Percentiles rank a stretch among this genome's conserved stretches.
These are phyloP conservation scores for Hycleus phaleratus DNA, from an alignment of 1,140 invertebrate species.

Conservation along the genomic window DNA sequence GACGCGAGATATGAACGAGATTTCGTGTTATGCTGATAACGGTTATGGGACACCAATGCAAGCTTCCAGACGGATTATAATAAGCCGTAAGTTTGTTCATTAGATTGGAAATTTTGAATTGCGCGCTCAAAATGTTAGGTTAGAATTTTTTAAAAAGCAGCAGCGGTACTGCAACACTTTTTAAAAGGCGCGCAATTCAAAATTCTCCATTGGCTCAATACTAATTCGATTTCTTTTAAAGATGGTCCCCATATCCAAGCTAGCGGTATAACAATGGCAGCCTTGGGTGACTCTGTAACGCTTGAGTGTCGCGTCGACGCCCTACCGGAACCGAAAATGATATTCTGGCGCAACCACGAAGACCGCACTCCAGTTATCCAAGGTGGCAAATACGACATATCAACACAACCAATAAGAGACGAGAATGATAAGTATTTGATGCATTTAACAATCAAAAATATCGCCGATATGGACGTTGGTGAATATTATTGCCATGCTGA, in stretches of 20 bases:
- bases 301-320: conserved; percentile 69
- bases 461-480: conserved; percentile 60
- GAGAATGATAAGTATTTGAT: conserved; percentile 59
- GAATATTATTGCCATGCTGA: conserved; percentile 76
- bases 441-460: conserved; percentile 61
- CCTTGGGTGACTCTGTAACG: conserved; percentile 60
- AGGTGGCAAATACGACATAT: conserved; percentile 63
- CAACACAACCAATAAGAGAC: conserved; percentile 47
- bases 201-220: background rate
- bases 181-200: background rate
- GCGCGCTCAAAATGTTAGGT: too few species aligned
- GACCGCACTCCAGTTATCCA: conserved; percentile 63
- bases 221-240: conserved; percentile 32
- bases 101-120: too few species aligned
- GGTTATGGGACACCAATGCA: conserved; percentile 78
- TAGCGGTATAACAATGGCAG: conserved; percentile 64
- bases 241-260: conserved; percentile 67
- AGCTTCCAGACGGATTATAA: conserved; percentile 63
- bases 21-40: conserved; percentile 78
- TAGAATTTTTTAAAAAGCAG: too few species aligned
- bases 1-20: conserved; percentile 70
- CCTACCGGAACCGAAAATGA: conserved; percentile 66
- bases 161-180: too few species aligned
- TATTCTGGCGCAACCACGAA: conserved; percentile 68
- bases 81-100: conserved; percentile 59